Base-by-base conservation (phyloP, 2,797 vertebrate species). In the Cirrhinus mrigala region DNA sequence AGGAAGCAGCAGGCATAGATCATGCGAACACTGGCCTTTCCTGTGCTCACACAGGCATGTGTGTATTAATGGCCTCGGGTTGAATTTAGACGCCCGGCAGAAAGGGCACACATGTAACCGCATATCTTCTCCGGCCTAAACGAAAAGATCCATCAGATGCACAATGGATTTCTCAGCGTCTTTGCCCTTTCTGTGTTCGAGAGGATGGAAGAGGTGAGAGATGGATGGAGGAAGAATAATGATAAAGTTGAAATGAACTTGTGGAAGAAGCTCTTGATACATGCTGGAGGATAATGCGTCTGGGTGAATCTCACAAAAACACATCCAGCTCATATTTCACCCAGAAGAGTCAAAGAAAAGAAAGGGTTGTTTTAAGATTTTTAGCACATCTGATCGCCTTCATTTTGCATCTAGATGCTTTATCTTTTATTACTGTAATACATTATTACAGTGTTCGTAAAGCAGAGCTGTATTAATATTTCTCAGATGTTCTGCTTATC, bases 101-200 rank as follows among this genome's bases (percentile, higher is more conserved):
- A 70, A 79, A 85, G 66, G 66, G 54, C 83, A 79, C 52, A 60
- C 54, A 58, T 69, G 82, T 84, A 81, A 76, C 22, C 1, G 62
- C 60, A 68, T 66, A 69, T 66, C 62, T 77, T 78, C 62, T 78
- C 33, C 6, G 33, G 18, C 62, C 74, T 29, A 27, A 77, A 10
- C 77, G 62, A 78, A 78, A 84, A 69, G 16, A 84, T 84, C 62
- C 74, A 84, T 78, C 82, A 78, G 74, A 50, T 16, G n/a, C 73
- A 84, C 82, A 84, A 78, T 84, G 37, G 62, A 78, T 84, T 84
- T 69, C 69, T 83, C 60, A 76, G 27, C 16, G 56, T 46, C 33
- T 78, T 20, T 79, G 83, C 68, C 76, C 68, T 85, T 85, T 71
- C 69, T 85, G 40, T 37, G 56, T n/a, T 85, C 48, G 27, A 79